phyloP scores from a whole-genome alignment of 2,113 vertebrate genomes.

The Platichthys stellatus region DNA sequence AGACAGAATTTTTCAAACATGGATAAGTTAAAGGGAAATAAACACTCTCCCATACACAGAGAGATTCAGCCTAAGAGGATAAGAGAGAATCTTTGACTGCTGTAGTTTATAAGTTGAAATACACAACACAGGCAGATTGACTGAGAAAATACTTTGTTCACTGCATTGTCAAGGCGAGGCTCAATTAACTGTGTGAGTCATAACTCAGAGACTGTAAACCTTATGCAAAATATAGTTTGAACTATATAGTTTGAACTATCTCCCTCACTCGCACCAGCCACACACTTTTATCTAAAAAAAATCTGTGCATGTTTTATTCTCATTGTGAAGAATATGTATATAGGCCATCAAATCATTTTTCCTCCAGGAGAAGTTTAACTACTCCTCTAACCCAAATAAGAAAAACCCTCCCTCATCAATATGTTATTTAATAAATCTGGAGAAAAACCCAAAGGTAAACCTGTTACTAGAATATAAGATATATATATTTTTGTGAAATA shows the following conservation, averaged over 20 bases:
- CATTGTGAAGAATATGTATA: no score
- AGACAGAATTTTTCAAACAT: constrained; percentile 51
- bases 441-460: not conserved
- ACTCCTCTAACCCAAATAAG: no score
- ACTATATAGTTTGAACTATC: not conserved
- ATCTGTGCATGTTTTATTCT: no score
- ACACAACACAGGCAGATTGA: constrained; percentile 12
- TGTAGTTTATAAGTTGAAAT: constrained; percentile 25
- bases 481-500: no score
- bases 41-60: constrained; percentile 17
- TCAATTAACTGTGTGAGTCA: constrained; percentile 21
- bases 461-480: not conserved
- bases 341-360: no score
- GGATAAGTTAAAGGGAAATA: constrained; percentile 41
- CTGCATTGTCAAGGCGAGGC: not conserved
- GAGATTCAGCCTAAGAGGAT: constrained; percentile 53
- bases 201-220: not conserved
- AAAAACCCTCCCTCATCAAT: no score
- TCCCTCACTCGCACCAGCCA: no score
- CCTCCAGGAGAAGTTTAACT: no score
- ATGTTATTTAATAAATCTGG: no score
- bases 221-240: not conserved
- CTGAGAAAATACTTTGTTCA: constrained; percentile 35
- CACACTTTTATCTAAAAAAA: no score
- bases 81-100: constrained; percentile 49